Evolutionary conservation across 2,797 vertebrate species (phyloP).

Genomic region (Epinephelus coioides): DNA sequence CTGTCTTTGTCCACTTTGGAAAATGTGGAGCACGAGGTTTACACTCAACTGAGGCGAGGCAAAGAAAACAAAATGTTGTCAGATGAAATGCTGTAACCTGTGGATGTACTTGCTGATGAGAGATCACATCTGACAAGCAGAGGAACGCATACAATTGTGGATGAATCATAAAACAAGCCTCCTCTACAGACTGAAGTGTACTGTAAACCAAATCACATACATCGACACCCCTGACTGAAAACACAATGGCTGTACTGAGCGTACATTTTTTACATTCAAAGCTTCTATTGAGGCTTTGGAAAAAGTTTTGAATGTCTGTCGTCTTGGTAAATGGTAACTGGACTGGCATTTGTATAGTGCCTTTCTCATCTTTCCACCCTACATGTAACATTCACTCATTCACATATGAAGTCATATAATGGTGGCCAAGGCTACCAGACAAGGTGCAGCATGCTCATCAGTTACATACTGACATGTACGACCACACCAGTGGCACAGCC

Average conservation of each 20-base stretch:
- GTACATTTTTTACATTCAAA: no score
- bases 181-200: background rate
- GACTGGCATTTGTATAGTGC: no score
- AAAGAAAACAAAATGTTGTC: constrained; percentile 36
- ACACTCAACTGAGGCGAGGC: constrained; percentile 27
- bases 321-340: no score
- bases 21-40: constrained; percentile 29
- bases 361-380: no score
- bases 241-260: background rate
- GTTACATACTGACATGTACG: no score
- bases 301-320: no score
- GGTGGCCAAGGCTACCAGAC: no score
- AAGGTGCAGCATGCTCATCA: no score
- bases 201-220: background rate
- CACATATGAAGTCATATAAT: no score
- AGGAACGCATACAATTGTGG: background rate
- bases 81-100: constrained; percentile 18
- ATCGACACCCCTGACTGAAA: background rate
- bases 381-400: no score
- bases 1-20: constrained; percentile 58
- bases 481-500: no score
- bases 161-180: background rate
- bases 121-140: constrained; percentile 26
- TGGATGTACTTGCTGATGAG: constrained; percentile 5
- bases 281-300: no score